Evolutionary conservation across 2,888 invertebrate species (phyloP).

Genomic region (Dione juno): DNA sequence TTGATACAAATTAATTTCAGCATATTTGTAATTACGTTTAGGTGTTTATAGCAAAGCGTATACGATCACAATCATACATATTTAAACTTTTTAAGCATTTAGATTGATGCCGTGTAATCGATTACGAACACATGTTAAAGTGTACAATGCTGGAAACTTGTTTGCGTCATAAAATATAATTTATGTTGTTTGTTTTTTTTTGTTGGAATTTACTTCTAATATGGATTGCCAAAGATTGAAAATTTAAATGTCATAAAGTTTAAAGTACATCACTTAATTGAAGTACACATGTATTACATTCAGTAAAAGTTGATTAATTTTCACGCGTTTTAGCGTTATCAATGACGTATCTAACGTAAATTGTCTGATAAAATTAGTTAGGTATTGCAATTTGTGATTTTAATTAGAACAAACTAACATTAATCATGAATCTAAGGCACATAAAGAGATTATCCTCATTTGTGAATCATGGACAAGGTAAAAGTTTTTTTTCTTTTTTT

Average conservation of each 20-base stretch:
- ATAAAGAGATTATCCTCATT: background rate
- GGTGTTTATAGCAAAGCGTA: conserved; percentile 5
- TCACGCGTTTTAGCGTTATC: conserved; percentile 33
- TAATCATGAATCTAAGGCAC: background rate
- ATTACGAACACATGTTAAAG: conserved; percentile 20
- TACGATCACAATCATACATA: conserved; percentile 1
- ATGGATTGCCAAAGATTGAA: conserved; percentile 7
- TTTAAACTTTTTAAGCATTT: background rate
- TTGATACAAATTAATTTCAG: conserved; percentile 15
- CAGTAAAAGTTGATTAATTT: conserved; percentile 38
- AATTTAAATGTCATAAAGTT: background rate
- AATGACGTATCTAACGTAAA: conserved; percentile 25
- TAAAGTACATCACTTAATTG: background rate
- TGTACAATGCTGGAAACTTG: conserved; percentile 17
- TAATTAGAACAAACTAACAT: conserved; percentile 24
- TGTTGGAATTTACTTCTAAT: conserved; percentile 10
- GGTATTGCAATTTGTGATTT: conserved; percentile 12
- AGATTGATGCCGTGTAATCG: conserved; percentile 3
- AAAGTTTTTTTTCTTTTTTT: background rate
- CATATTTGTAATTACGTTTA: conserved; percentile 14
- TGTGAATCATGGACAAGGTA: background rate
- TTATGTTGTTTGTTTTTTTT: background rate
- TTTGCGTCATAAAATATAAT: background rate
- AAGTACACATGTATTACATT: background rate
- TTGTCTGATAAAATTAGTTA: conserved; percentile 2